A percentile compares a stretch with the other conserved stretches of the same genome.
phyloP scores from a whole-genome alignment of 1,140 invertebrate genomes.

The Bombus waltoni region DNA sequence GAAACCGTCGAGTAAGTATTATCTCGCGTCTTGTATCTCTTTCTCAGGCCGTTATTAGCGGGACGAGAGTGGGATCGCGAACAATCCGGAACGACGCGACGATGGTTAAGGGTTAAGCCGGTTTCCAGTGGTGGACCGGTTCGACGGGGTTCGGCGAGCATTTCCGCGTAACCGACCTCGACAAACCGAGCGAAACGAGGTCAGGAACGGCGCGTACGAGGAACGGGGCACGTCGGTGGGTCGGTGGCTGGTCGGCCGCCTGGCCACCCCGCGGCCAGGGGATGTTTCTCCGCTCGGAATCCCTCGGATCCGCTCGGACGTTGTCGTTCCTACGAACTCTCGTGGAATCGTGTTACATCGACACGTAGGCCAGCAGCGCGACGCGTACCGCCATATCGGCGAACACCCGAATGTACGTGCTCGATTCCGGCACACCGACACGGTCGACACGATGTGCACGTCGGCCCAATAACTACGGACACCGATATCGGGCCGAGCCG shows the following conservation, averaged over 20 bases:
- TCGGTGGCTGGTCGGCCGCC: conserved; percentile 27
- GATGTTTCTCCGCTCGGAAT: conserved; percentile 61
- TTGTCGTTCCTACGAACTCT: conserved; percentile 44
- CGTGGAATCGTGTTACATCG: conserved; percentile 47
- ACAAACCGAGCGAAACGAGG: conserved; percentile 77
- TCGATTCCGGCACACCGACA: background rate
- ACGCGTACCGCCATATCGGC: conserved; percentile 2
- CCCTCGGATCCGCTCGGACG: conserved; percentile 66
- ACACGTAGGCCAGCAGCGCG: conserved; percentile 32
- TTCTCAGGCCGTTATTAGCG: background rate
- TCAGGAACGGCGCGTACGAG: conserved; percentile 77
- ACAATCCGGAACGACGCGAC: too few species aligned
- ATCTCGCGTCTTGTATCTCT: background rate
- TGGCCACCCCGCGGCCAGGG: conserved; percentile 41
- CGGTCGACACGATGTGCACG: conserved; percentile 31
- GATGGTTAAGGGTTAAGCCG: conserved; percentile 7
- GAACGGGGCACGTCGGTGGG: conserved; percentile 57
- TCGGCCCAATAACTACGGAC: conserved; percentile 11
- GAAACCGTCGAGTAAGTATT: background rate
- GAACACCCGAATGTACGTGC: conserved; percentile 22
- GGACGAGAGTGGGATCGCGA: too few species aligned
- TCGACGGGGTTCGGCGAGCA: conserved; percentile 33
- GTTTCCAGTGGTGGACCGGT: background rate
- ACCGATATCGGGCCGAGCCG: background rate
- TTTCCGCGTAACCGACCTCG: conserved; percentile 78